Evolutionary conservation across 2,113 vertebrate genomes (phyloP), one percentile per base, ranked within the genome.

Genomic region (Aix galericulata): DNA sequence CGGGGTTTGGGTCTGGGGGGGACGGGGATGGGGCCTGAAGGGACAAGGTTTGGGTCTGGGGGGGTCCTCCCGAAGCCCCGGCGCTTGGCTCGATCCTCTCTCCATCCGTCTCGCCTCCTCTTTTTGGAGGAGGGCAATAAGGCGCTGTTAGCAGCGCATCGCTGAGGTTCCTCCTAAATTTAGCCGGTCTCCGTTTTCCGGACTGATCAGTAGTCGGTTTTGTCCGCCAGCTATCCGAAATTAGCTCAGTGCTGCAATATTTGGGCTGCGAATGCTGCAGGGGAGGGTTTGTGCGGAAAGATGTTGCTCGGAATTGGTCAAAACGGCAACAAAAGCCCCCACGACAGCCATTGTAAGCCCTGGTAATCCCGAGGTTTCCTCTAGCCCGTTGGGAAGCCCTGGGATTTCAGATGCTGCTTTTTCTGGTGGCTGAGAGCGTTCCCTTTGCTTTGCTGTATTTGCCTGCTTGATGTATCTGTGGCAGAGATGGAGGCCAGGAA

Each of bases 221-320:
- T 0, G 5, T 67, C 79, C 86, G 93, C 94, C 86, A 84, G 90
- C 91, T 82, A 66, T 31, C 82, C 4, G 66, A 72, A 86, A 86
- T 95, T n/a, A 95, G 96, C 91, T 96, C 94, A 92, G 84, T 59
- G 93, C 94, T 96, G 96, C 97, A 96, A 95, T 92, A 93, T 97
- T 95, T 92, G 95, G 96, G 95, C 79, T 93, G 96, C 86, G 76
- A 85, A 81, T 72, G 80, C 93, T 93, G 96, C 97, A 95, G 96
- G 94, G 94, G 74, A 79, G 90, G 90, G 64, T 72, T 89, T 27
- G 75, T 75, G 1, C 74, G 91, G 75, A 18, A 3, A 52, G 72
- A 62, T 14, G 25, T 38, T 64, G 36, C 58, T 78, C 32, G 3
- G 78, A 79, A 76, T 90, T 42, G 16, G 8, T 18, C 69, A 12